Base-by-base conservation (phyloP, 2,797 vertebrate species). In the Leucoraja ocellata region DNA sequence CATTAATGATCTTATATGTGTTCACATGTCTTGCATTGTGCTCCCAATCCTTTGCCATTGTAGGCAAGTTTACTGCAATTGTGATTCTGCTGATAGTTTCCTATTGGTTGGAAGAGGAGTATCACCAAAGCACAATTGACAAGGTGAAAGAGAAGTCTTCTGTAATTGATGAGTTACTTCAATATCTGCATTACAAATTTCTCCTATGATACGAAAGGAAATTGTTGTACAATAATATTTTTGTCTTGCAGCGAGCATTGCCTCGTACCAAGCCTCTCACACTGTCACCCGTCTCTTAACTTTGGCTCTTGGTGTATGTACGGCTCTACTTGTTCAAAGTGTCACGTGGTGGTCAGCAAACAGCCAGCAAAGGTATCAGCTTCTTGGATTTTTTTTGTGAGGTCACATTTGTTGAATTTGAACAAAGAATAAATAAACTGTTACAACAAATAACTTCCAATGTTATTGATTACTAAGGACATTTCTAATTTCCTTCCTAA, bases 261-360 rank as follows among this genome's bases (percentile, higher is more conserved):
- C 93, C 81, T 96, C 95, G 21, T 96, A 95, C 86, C 95, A 95
- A 93, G 95, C 95, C 93, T 95, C 96, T 71, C 95, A 94, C 74
- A 95, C 96, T 94, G 25, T 79, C 6, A n/a, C 96, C 54, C 95
- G 96, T 71, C 94, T 96, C 0, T 68, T 93, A 91, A 9, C 96
- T 94, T 95, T 96, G 93, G 94, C 95, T 1, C 91, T 94, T 11
- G 96, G 96, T 32, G 95, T 96, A 93, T 95, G 95, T 8, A 95
- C 96, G 39, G 96, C 95, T 0, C 54, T 96, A 93, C 93, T 96
- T 36, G 94, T 96, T 93, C 96, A 96, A 18, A 94, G 95, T 8
- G 95, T 96, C 93, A 96, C 95, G 0, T 96, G 96, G 96, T 96
- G 96, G 95, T 96, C 96, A 94, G 96, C 96, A 95, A 95, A 94